Evolutionary conservation across 2,888 invertebrate genomes (phyloP).

Genomic region (Trichogramma dendrolimi): DNA sequence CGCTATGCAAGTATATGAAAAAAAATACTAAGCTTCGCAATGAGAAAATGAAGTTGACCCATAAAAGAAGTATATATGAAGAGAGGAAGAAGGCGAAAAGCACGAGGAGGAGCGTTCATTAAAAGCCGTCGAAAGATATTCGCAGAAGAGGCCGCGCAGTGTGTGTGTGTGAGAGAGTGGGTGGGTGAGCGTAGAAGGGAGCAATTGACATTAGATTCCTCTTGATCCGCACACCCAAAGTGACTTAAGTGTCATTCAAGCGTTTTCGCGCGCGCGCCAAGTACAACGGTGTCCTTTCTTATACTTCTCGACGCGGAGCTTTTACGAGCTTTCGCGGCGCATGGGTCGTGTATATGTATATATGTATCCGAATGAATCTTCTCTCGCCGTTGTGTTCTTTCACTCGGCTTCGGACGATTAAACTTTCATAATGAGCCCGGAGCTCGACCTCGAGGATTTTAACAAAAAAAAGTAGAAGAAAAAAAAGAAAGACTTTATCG

Average conservation of each 20-base stretch:
- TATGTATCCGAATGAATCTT: neutral
- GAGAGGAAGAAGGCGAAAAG: too few relatives aligned
- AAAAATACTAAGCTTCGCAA: too few relatives aligned
- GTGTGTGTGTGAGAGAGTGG: slow-evolving; percentile 22
- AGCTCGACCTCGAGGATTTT: too few relatives aligned
- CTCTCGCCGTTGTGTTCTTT: neutral
- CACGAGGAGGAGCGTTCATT: slow-evolving; percentile 13
- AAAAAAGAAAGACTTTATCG: too few relatives aligned
- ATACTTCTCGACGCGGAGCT: slow-evolving; percentile 16
- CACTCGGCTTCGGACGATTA: neutral
- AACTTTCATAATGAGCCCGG: neutral
- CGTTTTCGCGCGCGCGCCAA: slow-evolving; percentile 10
- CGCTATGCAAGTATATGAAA: too few relatives aligned
- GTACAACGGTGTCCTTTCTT: slow-evolving; percentile 17
- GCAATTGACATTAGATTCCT: slow-evolving; percentile 24
- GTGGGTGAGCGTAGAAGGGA: slow-evolving; percentile 23
- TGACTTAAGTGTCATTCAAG: slow-evolving; percentile 29
- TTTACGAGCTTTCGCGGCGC: too few relatives aligned
- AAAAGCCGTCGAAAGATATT: slow-evolving; percentile 22
- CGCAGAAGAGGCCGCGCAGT: too few relatives aligned
- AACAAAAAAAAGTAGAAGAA: too few relatives aligned
- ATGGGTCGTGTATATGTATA: neutral
- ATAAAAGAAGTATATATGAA: neutral
- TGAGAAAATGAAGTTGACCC: neutral
- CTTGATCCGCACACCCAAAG: slow-evolving; percentile 23